Evolutionary conservation across 2,113 vertebrate species (phyloP), one percentile per base, ranked within the genome.

Genomic region (Ascaphus truei): DNA sequence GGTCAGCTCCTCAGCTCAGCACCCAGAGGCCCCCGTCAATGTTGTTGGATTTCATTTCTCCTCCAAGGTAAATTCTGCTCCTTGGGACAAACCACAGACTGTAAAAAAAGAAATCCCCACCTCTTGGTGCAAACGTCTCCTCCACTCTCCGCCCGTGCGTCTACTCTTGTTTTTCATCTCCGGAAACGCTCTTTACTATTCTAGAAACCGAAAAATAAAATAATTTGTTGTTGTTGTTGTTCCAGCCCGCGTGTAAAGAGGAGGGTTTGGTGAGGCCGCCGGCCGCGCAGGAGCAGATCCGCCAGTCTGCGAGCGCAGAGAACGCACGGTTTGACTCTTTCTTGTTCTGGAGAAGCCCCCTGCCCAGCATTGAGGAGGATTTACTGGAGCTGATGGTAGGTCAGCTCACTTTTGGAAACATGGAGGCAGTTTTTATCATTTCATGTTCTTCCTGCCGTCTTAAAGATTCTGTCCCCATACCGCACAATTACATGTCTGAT

Each of bases 31-130:
- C 0, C 93, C 93, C 0, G 74, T 89, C 2, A 86, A 92, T 5
- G 57, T 99, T 1, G 88, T 92, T 2, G 96, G 96, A 4, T 98
- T 99, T 78, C 93, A 98, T 72, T 82, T 98, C 18, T 94, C 95
- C 27, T 72, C 83, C 37, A 92, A 95, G 92, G 96, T 97, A 81
- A 81, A 2, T 30, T n/a, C 2, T 34, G 33, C 33, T 34, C 33
- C 12, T 6, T 12, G 12, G 12, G 12, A 12, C 33, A 8, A 12
- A 34, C 12, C 33, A n/a, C n/a, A n/a, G n/a, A n/a, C n/a, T n/a
- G n/a, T n/a, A n/a, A n/a, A n/a, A n/a, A n/a, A n/a, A n/a, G n/a
- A n/a, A n/a, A n/a, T n/a, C n/a, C n/a, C n/a, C n/a, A n/a, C n/a
- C n/a, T n/a, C n/a, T n/a, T n/a, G n/a, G n/a, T n/a, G n/a, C n/a